Base-by-base conservation (phyloP, 1,140 invertebrate genomes). In the Drosophila tsacasi region DNA sequence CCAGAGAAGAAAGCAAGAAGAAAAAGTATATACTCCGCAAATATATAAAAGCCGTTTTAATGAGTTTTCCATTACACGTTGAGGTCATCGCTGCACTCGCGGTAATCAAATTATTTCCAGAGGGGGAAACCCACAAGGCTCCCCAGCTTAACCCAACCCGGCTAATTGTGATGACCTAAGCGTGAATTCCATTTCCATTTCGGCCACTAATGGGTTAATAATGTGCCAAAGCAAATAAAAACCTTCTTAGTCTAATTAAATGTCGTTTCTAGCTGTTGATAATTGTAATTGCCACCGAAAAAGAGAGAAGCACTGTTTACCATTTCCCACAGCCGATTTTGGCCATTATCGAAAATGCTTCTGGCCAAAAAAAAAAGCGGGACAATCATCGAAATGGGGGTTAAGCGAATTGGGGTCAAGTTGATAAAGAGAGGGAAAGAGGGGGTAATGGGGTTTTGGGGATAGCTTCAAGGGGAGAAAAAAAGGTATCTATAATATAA, bases 211-310 rank as follows among this genome's bases (percentile, higher is more conserved):
- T 79, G 76, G 76, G 67, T 79, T 79, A 79, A 79, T 79, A 79
- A 79, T 79, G 67, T 79, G 76, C 46, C 59, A 79, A 78, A 58
- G 40, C 42, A 71, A 63, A 60, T 37, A 71, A 54, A 79, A 79
- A 72, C 50, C 54, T 79, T 79, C 76, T 79, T 65, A 79, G 76
- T 35, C 76, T 79, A 79, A 79, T 79, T 79, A 79, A 79, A 72
- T 72, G 76, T 65, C 77, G 59, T 54, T 73, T 17, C 71, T 74
- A 73, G 68, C 71, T 74, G 68, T 59, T 50, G 67, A 59, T 79
- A 79, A 79, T 79, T 79, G 62, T 46, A 71, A 71, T 71, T 68
- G 64, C 32, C 30, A 6, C 49, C 59, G 23, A 39, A 40, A 57
- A 39, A 32, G 49, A 25, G 46, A 9, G 49, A 59, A 75, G 25